Evolutionary conservation across 2,888 invertebrate species (phyloP).

Genomic region (Tinea trinotella): DNA sequence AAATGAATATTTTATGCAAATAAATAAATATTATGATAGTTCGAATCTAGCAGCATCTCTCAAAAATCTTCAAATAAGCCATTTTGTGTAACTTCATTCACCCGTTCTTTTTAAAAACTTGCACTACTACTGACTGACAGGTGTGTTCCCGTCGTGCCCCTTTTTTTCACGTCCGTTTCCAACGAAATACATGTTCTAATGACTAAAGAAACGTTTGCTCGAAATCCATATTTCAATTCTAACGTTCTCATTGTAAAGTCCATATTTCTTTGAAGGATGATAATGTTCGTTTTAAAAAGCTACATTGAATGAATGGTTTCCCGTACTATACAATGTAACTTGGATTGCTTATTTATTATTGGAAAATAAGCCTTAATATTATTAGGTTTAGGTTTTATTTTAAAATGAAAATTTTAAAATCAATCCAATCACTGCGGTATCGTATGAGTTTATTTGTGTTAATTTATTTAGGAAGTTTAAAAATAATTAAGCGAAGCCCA

Average conservation of each 20-base stretch:
- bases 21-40: too few species aligned
- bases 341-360: neutral
- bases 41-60: too few species aligned
- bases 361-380: neutral
- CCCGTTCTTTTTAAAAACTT: constrained; percentile 66
- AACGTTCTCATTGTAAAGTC: constrained; percentile 27
- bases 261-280: constrained; percentile 27
- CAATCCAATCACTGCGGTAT: neutral
- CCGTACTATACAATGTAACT: constrained; percentile 45
- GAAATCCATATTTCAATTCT: neutral
- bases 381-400: neutral
- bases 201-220: neutral
- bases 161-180: constrained; percentile 71
- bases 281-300: constrained; percentile 44
- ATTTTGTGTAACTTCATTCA: constrained; percentile 56
- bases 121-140: constrained; percentile 70
- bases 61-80: neutral
- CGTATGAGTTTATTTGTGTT: constrained; percentile 3
- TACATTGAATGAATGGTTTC: constrained; percentile 68
- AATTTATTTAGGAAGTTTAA: constrained; percentile 16
- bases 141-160: constrained; percentile 70
- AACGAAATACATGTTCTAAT: constrained; percentile 20
- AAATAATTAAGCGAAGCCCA: constrained; percentile 5
- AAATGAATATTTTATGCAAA: too few species aligned
- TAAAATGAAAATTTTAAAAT: neutral